Conservation (phyloP, 2,888 invertebrate species). For the Syritta pipiens region DNA sequence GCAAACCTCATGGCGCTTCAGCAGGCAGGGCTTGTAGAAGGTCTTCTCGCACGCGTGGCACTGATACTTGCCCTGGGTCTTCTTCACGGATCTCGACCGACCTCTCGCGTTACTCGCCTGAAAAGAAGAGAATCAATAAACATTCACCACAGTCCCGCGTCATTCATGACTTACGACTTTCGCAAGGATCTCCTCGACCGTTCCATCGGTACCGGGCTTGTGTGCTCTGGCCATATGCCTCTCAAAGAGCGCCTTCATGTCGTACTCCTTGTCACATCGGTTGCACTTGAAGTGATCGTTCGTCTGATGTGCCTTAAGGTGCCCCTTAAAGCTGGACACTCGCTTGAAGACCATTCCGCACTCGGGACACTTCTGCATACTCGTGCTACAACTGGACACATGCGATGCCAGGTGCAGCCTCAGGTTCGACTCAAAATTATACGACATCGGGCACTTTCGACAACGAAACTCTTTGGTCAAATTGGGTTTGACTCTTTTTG, state of each 20-base stretch:
- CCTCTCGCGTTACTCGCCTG: slow-evolving; percentile 39
- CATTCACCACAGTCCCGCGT: slow-evolving; percentile 33
- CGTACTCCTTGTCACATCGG: slow-evolving; percentile 60
- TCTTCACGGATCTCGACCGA: slow-evolving; percentile 20
- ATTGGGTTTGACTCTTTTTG: slow-evolving; percentile 53
- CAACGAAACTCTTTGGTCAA: slow-evolving; percentile 63
- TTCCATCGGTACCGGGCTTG: slow-evolving; percentile 37
- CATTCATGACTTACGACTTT: slow-evolving; percentile 19
- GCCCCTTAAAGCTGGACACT: slow-evolving; percentile 61
- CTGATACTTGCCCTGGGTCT: slow-evolving; percentile 32
- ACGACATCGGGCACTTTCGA: slow-evolving; percentile 55
- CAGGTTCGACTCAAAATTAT: slow-evolving; percentile 64
- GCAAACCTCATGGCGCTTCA: slow-evolving; percentile 71
- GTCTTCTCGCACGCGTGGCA: slow-evolving; percentile 69
- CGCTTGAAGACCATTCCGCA: slow-evolving; percentile 61
- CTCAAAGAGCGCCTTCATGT: slow-evolving; percentile 47
- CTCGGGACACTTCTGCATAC: slow-evolving; percentile 57
- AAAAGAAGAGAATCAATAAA: slow-evolving; percentile 63
- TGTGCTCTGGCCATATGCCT: slow-evolving; percentile 48
- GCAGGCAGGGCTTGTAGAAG: slow-evolving; percentile 71
- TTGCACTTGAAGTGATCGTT: slow-evolving; percentile 47
- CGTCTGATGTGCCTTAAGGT: slow-evolving; percentile 61
- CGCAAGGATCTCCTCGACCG: slow-evolving; percentile 41
- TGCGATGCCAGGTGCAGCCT: slow-evolving; percentile 58
- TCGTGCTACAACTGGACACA: slow-evolving; percentile 36